These are phyloP conservation scores for Tachina grossa DNA, from an alignment of 2,888 invertebrate species.

Conservation along the genomic window DNA sequence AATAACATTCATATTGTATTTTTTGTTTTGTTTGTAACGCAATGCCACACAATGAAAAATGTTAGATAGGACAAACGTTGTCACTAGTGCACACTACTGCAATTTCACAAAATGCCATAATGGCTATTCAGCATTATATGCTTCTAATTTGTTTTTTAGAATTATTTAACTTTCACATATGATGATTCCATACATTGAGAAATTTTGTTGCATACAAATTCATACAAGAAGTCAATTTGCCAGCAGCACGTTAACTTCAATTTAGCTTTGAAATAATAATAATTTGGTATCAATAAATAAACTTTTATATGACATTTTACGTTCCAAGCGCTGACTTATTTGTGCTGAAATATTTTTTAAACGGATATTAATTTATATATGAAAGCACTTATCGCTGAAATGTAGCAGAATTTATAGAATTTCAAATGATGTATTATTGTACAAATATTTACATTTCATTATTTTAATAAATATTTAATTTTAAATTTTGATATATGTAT, in stretches of 20 bases:
- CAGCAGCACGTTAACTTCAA: not conserved
- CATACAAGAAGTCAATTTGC: constrained; percentile 29
- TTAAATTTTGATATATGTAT: too few relatives aligned
- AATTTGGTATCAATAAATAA: constrained; percentile 28
- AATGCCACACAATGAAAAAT: too few relatives aligned
- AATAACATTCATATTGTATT: too few relatives aligned
- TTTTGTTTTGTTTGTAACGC: too few relatives aligned
- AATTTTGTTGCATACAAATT: not conserved
- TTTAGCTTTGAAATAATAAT: not conserved
- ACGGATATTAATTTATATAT: constrained; percentile 13
- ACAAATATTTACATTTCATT: not conserved
- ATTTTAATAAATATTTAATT: too few relatives aligned
- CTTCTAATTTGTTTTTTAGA: too few relatives aligned
- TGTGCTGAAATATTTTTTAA: constrained; percentile 14
- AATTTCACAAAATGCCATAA: too few relatives aligned
- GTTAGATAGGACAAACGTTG: too few relatives aligned
- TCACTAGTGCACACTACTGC: too few relatives aligned
- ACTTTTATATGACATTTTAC: constrained; percentile 1
- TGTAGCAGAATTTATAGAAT: constrained; percentile 1
- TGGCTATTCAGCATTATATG: too few relatives aligned
- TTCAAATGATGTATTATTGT: not conserved
- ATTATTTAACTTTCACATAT: not conserved
- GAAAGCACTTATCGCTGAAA: not conserved
- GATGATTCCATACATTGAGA: not conserved
- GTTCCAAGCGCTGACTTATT: not conserved